Evolutionary conservation across 1,140 invertebrate genomes (phyloP).

Genomic region (Drosophila baimaii): DNA sequence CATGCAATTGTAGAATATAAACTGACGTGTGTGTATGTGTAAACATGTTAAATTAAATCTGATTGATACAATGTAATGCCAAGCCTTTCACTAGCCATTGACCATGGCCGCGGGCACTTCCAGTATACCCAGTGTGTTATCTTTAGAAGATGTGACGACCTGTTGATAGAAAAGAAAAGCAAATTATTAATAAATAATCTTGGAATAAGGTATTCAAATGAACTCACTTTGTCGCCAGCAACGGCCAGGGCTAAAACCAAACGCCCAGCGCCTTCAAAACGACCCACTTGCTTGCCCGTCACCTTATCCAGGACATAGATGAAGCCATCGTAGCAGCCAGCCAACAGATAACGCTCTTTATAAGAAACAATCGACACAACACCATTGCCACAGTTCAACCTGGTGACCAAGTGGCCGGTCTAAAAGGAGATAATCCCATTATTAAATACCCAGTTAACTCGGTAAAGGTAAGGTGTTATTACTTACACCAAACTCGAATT

Average conservation of each 20-base stretch:
- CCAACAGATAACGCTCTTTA: constrained; percentile 86
- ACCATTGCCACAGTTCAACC: constrained; percentile 87
- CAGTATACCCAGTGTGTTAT: constrained; percentile 69
- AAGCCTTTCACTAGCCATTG: constrained; percentile 8
- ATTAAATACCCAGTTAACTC: background rate
- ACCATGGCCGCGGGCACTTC: constrained; percentile 63
- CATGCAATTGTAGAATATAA: constrained; percentile 36
- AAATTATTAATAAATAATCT: background rate
- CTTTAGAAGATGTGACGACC: constrained; percentile 78
- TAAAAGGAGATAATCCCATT: constrained; percentile 58
- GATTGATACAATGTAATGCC: constrained; percentile 13
- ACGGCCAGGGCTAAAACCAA: constrained; percentile 88
- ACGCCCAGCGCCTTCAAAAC: constrained; percentile 87
- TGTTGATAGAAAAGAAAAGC: constrained; percentile 14
- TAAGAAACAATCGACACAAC: constrained; percentile 87
- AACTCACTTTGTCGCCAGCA: constrained; percentile 86
- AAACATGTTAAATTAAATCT: constrained; percentile 36
- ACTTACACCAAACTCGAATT: constrained; percentile 88
- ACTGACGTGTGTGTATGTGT: constrained; percentile 22
- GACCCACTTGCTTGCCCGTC: constrained; percentile 81
- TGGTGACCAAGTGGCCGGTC: constrained; percentile 86
- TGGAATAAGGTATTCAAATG: background rate
- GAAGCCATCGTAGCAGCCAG: constrained; percentile 89
- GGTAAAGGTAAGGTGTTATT: background rate
- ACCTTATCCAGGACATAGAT: constrained; percentile 88